Percentiles rank a stretch among this genome's conserved stretches.
phyloP scores from a whole-genome alignment of 2,888 invertebrate genomes.

The Eustalomyia histrio region DNA sequence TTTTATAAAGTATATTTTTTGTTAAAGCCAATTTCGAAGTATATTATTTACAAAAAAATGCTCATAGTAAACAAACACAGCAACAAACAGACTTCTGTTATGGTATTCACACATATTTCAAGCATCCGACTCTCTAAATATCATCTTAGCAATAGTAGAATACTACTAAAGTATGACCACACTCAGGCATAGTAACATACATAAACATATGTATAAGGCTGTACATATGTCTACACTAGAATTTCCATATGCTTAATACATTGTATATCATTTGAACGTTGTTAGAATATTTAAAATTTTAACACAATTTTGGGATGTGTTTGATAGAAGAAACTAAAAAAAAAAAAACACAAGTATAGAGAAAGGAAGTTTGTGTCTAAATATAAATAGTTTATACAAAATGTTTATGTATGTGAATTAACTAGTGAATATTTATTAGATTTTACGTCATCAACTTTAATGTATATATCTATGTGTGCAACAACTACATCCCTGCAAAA shows the following conservation, averaged over 20 bases:
- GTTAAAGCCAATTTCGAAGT: conserved; percentile 24
- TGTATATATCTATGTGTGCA: too few species aligned
- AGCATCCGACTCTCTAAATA: not conserved
- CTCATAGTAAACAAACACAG: conserved; percentile 19
- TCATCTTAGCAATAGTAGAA: conserved; percentile 26
- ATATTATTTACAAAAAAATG: conserved; percentile 39
- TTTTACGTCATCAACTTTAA: too few species aligned
- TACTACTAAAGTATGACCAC: not conserved
- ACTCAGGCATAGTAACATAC: too few species aligned
- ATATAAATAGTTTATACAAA: not conserved
- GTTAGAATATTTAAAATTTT: conserved; percentile 46
- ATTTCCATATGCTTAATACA: not conserved
- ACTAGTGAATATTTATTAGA: too few species aligned
- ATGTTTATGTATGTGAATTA: not conserved
- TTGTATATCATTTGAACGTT: not conserved
- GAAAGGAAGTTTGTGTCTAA: not conserved
- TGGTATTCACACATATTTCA: not conserved
- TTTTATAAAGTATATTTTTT: conserved; percentile 1
- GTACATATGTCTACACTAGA: too few species aligned
- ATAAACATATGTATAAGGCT: too few species aligned
- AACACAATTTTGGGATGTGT: conserved; percentile 34
- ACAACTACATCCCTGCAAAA: too few species aligned
- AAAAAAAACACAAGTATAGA: not conserved
- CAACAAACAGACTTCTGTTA: too few species aligned
- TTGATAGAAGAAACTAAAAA: not conserved